Percentiles rank a stretch among this genome's conserved stretches.
Evolutionary conservation across 2,888 invertebrate genomes (phyloP).

Genomic region (Hydrotaea diabolus): DNA sequence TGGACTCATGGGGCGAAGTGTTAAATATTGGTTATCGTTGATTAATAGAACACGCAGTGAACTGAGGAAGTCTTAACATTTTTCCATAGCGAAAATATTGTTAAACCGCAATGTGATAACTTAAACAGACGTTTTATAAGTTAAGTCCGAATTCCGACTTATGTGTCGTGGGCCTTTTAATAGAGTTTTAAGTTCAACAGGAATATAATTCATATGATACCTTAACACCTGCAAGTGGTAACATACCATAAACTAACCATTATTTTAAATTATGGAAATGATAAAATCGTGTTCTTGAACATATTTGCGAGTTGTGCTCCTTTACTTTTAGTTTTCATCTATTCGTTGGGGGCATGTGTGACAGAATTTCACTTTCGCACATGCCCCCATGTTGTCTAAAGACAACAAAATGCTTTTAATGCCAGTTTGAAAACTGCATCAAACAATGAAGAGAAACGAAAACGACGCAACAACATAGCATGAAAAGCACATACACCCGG

Average conservation of each 20-base stretch:
- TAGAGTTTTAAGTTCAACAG: background rate
- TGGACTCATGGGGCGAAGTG: no score
- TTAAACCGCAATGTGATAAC: no score
- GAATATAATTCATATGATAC: background rate
- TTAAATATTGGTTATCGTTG: no score
- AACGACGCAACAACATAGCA: slow-evolving; percentile 1
- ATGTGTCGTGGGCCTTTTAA: no score
- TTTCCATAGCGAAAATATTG: no score
- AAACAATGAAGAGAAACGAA: slow-evolving; percentile 14
- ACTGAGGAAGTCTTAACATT: no score
- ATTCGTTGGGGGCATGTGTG: background rate
- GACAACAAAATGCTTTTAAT: slow-evolving; percentile 55
- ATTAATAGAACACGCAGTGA: no score
- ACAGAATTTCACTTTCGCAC: background rate
- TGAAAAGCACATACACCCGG: background rate
- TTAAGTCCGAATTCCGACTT: no score
- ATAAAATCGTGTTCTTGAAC: background rate
- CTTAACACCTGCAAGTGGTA: background rate
- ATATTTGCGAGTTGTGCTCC: background rate
- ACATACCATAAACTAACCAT: background rate
- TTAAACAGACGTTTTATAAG: no score
- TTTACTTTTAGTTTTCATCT: no score
- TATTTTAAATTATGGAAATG: slow-evolving; percentile 1
- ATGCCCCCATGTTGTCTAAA: slow-evolving; percentile 30
- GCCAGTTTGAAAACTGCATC: slow-evolving; percentile 35